Base-by-base conservation (phyloP, 2,888 invertebrate species). In the Caenorhabditis sp. region DNA sequence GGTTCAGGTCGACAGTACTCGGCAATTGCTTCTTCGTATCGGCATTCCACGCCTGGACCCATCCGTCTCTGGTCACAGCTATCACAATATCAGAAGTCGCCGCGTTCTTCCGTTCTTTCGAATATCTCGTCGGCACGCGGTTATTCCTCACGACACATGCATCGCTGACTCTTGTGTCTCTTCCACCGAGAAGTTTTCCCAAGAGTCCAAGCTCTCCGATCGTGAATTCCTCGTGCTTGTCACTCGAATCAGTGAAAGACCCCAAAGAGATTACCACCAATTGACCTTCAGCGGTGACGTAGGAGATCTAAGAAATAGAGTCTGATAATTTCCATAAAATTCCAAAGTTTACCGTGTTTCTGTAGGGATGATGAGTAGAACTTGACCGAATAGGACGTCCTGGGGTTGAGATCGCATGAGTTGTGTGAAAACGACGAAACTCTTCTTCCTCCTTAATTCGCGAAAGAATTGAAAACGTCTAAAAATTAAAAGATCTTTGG, bases 231-330 rank as follows among this genome's bases (percentile, higher is more conserved):
- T 76, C 76, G 43, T 76, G 63, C 13, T 63, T 63, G 5, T 66
- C 68, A 27, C 22, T 26, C 4, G 48, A 9, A 20, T 74, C 78
- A 0, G 65, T 56, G 30, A 50, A 71, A 2, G 74, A 45, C 5
- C 56, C 46, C 50, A 82, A 30, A 2, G 65, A 62, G 17, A 85
- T 75, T 8, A 81, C 56, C 8, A 84, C 71, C 2, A 85, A 53
- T 45, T 80, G 83, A 5, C 78, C 78, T 62, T 85, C 85, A 1
- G 71, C 65, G 41, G 83, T 83, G 35, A 72, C 62, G 41, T 83
- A 78, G 6, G 76, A 62, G 15, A 81, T 50, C 73, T 78, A 32
- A 48, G 56, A n/a, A n/a, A n/a, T n/a, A n/a, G n/a, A n/a, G n/a
- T n/a, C n/a, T n/a, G n/a, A n/a, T n/a, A n/a, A n/a, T n/a, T n/a